phyloP scores from a whole-genome alignment of 2,888 invertebrate species.

The Erannis defoliaria region DNA sequence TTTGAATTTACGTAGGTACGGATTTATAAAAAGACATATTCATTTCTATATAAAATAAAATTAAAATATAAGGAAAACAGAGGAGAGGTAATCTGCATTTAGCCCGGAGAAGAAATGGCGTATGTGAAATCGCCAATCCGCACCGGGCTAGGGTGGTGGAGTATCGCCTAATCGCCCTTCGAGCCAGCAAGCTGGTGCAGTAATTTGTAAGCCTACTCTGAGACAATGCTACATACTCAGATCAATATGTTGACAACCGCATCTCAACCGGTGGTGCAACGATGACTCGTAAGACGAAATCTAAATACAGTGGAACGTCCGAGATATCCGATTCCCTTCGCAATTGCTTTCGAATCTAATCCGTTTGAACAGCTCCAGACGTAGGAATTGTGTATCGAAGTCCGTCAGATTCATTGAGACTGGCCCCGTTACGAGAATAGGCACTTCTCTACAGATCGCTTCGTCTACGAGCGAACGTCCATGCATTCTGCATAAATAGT shows the following conservation, averaged over 20 bases:
- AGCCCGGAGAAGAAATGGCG: no score
- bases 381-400: constrained; percentile 60
- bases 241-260: not conserved
- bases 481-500: constrained; percentile 54
- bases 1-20: no score
- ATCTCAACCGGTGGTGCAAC: constrained; percentile 1
- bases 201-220: not conserved
- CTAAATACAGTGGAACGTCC: constrained; percentile 48
- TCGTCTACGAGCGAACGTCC: constrained; percentile 45
- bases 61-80: not conserved
- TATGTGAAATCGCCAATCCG: no score
- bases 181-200: no score
- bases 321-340: constrained; percentile 54
- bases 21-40: no score
- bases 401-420: constrained; percentile 56
- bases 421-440: constrained; percentile 53
- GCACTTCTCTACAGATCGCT: constrained; percentile 54
- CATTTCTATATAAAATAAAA: not conserved
- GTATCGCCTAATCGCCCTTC: no score
- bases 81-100: no score
- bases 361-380: constrained; percentile 60
- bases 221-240: constrained; percentile 1
- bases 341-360: constrained; percentile 61
- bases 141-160: no score
- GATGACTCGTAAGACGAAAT: constrained; percentile 46